Conservation (phyloP, 2,888 invertebrate species). For the Microdon myrmicae region DNA sequence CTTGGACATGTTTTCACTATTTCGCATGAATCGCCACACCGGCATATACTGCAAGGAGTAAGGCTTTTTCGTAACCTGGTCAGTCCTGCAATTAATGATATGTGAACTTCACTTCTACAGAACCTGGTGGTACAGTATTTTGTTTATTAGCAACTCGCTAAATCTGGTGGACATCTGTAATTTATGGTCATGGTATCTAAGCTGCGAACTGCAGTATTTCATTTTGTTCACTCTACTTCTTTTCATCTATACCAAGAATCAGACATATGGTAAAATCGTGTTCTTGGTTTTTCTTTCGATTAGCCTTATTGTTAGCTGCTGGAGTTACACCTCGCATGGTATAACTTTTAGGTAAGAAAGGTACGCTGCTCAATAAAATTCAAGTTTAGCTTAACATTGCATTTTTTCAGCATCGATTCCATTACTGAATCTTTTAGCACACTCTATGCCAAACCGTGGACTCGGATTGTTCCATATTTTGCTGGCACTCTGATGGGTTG, state of each 20-base stretch:
- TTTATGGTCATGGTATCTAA: conserved; percentile 61
- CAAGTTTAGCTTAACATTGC: conserved; percentile 23
- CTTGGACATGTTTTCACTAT: conserved; percentile 58
- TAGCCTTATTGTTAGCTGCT: conserved; percentile 54
- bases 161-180: conserved; percentile 57
- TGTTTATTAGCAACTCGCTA: conserved; percentile 58
- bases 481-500: conserved; percentile 59
- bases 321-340: conserved; percentile 56
- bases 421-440: conserved; percentile 57
- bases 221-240: conserved; percentile 55
- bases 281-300: conserved; percentile 52
- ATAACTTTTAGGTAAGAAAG: conserved; percentile 60
- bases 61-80: no score
- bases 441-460: conserved; percentile 60
- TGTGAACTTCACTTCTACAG: conserved; percentile 49
- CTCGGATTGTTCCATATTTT: conserved; percentile 58
- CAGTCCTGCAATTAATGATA: no score
- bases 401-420: conserved; percentile 56
- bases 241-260: conserved; percentile 57
- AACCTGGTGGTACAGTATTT: conserved; percentile 59
- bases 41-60: conserved; percentile 60
- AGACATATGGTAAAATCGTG: conserved; percentile 54
- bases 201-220: conserved; percentile 60
- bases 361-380: conserved; percentile 3
- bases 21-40: conserved; percentile 56